Percentiles rank a stretch among this genome's conserved stretches.
phyloP scores from a whole-genome alignment of 2,888 invertebrate species.

The Anticlea derivata region DNA sequence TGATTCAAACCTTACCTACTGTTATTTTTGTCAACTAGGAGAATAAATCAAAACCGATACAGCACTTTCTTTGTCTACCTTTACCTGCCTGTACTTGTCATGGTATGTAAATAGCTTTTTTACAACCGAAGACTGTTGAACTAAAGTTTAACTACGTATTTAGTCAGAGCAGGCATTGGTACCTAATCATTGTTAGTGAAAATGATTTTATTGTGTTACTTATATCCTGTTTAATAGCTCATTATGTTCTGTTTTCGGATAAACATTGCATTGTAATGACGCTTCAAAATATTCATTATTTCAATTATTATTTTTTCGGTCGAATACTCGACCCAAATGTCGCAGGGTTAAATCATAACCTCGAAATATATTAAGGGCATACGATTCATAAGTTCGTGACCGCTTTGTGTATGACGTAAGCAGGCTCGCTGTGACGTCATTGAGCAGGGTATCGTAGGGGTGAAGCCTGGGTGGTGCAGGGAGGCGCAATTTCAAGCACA shows the following conservation, averaged over 20 bases:
- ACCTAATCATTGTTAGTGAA: too few species aligned
- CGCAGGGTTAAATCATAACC: slow-evolving; percentile 52
- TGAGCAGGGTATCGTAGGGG: slow-evolving; percentile 52
- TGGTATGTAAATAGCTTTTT: slow-evolving; percentile 10
- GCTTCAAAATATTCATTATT: not conserved
- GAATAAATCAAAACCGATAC: too few species aligned
- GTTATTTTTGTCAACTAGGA: too few species aligned
- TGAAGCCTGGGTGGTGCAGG: slow-evolving; percentile 41
- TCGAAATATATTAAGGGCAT: slow-evolving; percentile 73
- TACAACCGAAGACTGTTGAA: too few species aligned
- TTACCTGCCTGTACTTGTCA: slow-evolving; percentile 9
- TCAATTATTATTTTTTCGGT: slow-evolving; percentile 1
- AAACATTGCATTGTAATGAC: not conserved
- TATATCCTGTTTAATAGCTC: slow-evolving; percentile 1
- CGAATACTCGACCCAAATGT: slow-evolving; percentile 22
- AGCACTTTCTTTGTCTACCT: too few species aligned
- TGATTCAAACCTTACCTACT: too few species aligned
- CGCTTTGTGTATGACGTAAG: slow-evolving; percentile 74
- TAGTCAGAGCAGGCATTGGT: too few species aligned
- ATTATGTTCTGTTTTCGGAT: slow-evolving; percentile 4
- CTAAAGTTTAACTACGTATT: too few species aligned
- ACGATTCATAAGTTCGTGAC: slow-evolving; percentile 66
- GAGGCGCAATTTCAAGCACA: slow-evolving; percentile 71
- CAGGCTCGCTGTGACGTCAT: slow-evolving; percentile 71
- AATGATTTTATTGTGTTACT: not conserved